Conservation (phyloP, 2,797 vertebrate genomes). For the Mormyrus hasselquistii region DNA sequence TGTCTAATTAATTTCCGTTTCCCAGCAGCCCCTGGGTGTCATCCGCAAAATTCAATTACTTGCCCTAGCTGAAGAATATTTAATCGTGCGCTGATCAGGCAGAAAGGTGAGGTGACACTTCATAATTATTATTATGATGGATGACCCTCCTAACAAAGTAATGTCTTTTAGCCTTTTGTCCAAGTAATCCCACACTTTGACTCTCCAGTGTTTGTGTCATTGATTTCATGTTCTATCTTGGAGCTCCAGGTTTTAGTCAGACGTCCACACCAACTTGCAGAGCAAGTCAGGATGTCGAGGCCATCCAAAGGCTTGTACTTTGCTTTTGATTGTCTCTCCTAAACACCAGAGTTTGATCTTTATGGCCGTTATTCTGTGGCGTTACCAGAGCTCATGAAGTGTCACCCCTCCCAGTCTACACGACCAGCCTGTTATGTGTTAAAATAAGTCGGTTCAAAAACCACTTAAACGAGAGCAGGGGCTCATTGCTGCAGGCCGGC, state of each 20-base stretch:
- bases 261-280: background rate
- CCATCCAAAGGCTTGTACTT: background rate
- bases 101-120: constrained; percentile 47
- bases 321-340: constrained; percentile 6
- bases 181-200: background rate
- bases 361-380: background rate
- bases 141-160: constrained; percentile 34
- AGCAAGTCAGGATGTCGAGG: background rate
- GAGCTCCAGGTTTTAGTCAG: background rate
- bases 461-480: background rate
- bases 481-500: too few relatives aligned
- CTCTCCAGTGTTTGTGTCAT: background rate
- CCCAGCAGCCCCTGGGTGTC: constrained; percentile 30
- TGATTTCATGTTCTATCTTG: background rate
- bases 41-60: constrained; percentile 48
- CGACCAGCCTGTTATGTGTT: background rate
- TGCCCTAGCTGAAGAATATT: constrained; percentile 43
- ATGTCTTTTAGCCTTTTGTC: constrained; percentile 29
- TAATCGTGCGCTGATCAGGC: constrained; percentile 42
- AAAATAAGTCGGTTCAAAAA: background rate
- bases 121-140: constrained; percentile 48
- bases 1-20: constrained; percentile 33
- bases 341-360: background rate
- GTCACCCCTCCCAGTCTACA: background rate
- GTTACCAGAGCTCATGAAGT: background rate